Evolutionary conservation across 2,888 invertebrate genomes (phyloP).

Genomic region (Pollenia griseotomentosa): DNA sequence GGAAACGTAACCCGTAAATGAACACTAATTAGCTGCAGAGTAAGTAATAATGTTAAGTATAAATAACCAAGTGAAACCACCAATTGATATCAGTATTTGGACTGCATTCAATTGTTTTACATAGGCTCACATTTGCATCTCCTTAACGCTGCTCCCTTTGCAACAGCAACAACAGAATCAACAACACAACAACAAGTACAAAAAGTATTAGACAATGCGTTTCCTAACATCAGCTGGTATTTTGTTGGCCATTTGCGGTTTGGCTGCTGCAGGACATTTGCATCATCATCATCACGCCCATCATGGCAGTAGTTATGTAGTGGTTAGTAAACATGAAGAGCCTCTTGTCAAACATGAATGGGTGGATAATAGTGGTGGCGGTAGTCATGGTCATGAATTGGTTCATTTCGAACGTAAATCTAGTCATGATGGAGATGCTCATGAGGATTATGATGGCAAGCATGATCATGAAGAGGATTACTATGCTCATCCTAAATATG

Average conservation of each 20-base stretch:
- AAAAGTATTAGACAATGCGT: conserved; percentile 51
- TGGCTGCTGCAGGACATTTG: conserved; percentile 73
- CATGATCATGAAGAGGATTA: conserved; percentile 64
- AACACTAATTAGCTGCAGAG: conserved; percentile 70
- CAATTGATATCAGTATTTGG: conserved; percentile 71
- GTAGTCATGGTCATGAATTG: conserved; percentile 61
- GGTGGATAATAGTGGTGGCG: conserved; percentile 59
- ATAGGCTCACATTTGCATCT: conserved; percentile 10
- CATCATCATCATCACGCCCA: conserved; percentile 72
- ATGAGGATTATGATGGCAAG: conserved; percentile 58
- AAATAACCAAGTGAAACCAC: conserved; percentile 70
- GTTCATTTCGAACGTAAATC: conserved; percentile 57
- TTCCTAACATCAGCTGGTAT: conserved; percentile 62
- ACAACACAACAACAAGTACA: conserved; percentile 5
- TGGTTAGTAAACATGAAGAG: conserved; percentile 79
- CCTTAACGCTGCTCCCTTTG: conserved; percentile 25
- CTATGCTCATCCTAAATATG: conserved; percentile 81
- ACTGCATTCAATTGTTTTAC: conserved; percentile 71
- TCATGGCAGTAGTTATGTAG: conserved; percentile 78
- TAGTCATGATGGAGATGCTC: conserved; percentile 73
- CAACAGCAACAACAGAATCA: neutral
- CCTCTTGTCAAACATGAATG: conserved; percentile 61
- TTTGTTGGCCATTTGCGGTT: conserved; percentile 67
- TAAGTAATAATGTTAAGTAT: conserved; percentile 70
- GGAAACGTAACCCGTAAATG: conserved; percentile 53